Evolutionary conservation across 2,888 invertebrate species (phyloP), one percentile per base, ranked within the genome.

Genomic region (Drosophila formosana): DNA sequence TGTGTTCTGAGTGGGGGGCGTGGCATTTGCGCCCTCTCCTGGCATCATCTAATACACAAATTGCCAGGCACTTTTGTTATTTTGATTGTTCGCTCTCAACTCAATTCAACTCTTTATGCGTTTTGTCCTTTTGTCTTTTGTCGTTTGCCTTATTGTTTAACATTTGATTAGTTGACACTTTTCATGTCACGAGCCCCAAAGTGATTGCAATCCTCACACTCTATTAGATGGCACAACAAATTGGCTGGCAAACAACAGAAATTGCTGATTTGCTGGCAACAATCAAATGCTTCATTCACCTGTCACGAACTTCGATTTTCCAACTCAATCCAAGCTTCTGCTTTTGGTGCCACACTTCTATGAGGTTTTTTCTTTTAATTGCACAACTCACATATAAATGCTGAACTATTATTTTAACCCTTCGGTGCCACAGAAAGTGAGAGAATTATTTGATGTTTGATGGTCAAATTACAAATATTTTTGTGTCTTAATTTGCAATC

Each of bases 81-180:
- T 82, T 83, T 82, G 87, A 82, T 82, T 80, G 89, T 72, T 46
- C 56, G 37, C 37, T 37, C 37, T 37, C n/a, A 11, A 37, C 37
- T 11, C 37, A 37, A 37, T 37, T 50, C 53, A 55, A 41, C 46
- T 25, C 53, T 80, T 70, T 78, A 86, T 81, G 81, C 45, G 32
- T 25, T 45, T 57, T 56, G 11, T 52, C 52, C 41, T 50, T 72
- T 75, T 75, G 67, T 78, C 23, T 52, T 49, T 4, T 75, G 67
- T 74, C 23, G 51, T 49, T 4, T 11, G 47, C 53, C 62, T 75
- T 75, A 64, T 77, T 69, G 53, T 73, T 71, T 52, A 51, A 13
- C 87, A 76, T 79, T 84, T 84, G 84, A 84, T 84, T 89, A 88
- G 89, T 89, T 84, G 89, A 84, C 88, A 87, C 89, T 73, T 87